These are phyloP conservation scores for Sarcophaga bullata DNA, from an alignment of 1,140 invertebrate genomes.

Conservation along the genomic window DNA sequence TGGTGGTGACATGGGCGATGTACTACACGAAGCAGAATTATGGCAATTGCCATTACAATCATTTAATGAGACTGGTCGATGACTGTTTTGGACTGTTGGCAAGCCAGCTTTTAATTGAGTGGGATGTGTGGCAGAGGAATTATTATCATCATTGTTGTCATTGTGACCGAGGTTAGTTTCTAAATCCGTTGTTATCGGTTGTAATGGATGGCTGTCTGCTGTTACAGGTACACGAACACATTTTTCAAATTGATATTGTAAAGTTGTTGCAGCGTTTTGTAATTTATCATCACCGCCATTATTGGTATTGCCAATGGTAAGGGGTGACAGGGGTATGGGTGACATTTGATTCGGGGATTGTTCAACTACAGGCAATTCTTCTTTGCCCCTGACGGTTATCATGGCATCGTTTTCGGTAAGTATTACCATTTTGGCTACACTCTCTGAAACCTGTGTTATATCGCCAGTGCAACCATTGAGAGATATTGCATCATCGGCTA, in stretches of 20 bases:
- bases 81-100: constrained; percentile 1
- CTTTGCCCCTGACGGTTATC: constrained; percentile 73
- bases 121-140: constrained; percentile 35
- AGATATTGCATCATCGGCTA: constrained; percentile 70
- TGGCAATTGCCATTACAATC: constrained; percentile 59
- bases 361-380: constrained; percentile 72
- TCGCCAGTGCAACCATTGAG: constrained; percentile 65
- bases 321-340: constrained; percentile 21
- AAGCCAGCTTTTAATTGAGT: constrained; percentile 44
- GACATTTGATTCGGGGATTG: constrained; percentile 42
- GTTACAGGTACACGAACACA: constrained; percentile 58
- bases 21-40: constrained; percentile 32
- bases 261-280: background rate
- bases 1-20: constrained; percentile 42
- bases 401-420: constrained; percentile 66
- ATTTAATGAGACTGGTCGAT: constrained; percentile 44
- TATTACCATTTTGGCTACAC: constrained; percentile 61
- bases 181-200: constrained; percentile 42
- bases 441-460: constrained; percentile 47
- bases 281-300: background rate
- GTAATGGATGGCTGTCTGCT: constrained; percentile 60
- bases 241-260: constrained; percentile 52
- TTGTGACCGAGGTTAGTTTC: constrained; percentile 23
- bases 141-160: constrained; percentile 48
- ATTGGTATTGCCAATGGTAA: background rate